phyloP scores from a whole-genome alignment of 2,888 invertebrate species.

The Bhutanitis thaidina region DNA sequence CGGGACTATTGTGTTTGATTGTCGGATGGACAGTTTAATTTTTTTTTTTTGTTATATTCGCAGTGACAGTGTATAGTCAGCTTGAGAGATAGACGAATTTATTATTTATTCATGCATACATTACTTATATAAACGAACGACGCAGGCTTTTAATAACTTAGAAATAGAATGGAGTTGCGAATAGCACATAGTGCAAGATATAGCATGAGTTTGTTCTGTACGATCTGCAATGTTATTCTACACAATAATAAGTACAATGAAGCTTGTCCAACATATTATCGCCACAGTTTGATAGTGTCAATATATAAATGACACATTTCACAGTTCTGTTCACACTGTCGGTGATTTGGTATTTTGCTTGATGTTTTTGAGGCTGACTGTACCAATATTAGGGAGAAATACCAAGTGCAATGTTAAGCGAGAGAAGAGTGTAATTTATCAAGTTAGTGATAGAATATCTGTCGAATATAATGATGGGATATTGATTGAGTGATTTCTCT shows the following conservation, averaged over 20 bases:
- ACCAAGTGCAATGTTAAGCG: slow-evolving; percentile 23
- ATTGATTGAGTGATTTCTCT: neutral
- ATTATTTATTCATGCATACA: neutral
- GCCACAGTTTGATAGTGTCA: too few species aligned
- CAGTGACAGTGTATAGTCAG: slow-evolving; percentile 26
- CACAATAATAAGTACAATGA: slow-evolving; percentile 19
- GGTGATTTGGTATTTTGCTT: neutral
- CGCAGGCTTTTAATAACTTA: neutral
- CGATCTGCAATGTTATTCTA: neutral
- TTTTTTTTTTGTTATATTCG: slow-evolving; percentile 21
- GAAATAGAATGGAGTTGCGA: neutral
- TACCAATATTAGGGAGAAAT: slow-evolving; percentile 16
- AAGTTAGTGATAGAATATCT: slow-evolving; percentile 16
- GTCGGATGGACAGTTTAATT: slow-evolving; percentile 1
- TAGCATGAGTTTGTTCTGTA: neutral
- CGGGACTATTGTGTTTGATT: neutral
- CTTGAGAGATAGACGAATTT: slow-evolving; percentile 17
- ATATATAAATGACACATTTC: neutral
- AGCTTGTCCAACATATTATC: too few species aligned
- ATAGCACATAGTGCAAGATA: neutral
- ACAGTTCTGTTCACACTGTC: neutral
- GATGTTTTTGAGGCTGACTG: slow-evolving; percentile 24
- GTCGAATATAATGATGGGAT: neutral
- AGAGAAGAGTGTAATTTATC: slow-evolving; percentile 24
- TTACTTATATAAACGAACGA: neutral